Evolutionary conservation across 2,113 vertebrate genomes (phyloP).

Genomic region (Aegotheles bennettii): DNA sequence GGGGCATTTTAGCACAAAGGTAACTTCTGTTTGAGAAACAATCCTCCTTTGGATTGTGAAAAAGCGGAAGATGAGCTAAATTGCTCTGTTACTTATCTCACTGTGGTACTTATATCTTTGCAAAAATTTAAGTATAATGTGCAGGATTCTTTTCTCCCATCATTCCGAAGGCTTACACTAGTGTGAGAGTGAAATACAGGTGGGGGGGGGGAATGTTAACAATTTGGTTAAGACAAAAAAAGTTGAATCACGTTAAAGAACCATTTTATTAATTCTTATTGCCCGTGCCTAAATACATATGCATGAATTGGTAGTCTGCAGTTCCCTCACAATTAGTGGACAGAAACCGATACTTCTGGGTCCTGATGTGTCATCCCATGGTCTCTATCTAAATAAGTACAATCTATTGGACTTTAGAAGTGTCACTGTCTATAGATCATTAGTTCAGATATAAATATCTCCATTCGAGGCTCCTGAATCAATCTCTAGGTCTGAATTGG

Average conservation of each 20-base stretch:
- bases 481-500: not conserved
- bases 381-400: not conserved
- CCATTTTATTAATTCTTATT: not conserved
- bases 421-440: not conserved
- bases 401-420: not conserved
- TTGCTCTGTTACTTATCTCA: not conserved
- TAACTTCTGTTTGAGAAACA: not conserved
- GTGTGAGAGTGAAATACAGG: not conserved
- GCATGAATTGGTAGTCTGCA: not conserved
- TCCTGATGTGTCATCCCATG: not conserved
- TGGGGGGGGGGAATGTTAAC: fast-evolving
- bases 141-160: not conserved
- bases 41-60: not conserved
- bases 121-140: not conserved
- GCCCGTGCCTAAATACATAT: not conserved
- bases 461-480: not conserved
- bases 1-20: not conserved
- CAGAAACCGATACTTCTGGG: not conserved
- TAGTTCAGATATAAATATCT: not conserved
- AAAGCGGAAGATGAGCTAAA: not conserved
- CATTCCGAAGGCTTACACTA: not conserved
- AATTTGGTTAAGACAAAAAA: not conserved
- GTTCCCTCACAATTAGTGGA: not conserved
- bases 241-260: not conserved
- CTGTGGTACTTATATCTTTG: not conserved